Evolutionary conservation across 2,113 vertebrate species (phyloP).

Genomic region (Microtus pennsylvanicus): DNA sequence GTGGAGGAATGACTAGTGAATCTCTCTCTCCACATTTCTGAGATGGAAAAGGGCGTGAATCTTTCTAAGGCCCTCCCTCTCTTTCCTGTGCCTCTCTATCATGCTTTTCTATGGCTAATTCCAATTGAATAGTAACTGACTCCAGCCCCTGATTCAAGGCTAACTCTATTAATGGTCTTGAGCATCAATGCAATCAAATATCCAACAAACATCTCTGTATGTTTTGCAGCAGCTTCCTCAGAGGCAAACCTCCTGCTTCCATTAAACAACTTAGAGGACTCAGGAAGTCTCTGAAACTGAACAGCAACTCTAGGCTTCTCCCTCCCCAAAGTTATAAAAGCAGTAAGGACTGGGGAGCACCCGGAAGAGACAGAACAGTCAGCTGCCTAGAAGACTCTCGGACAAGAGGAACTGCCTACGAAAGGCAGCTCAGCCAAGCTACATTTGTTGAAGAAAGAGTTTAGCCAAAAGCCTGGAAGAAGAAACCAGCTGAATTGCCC

Average conservation of each 20-base stretch:
- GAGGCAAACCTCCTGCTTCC: neutral
- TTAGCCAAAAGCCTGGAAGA: neutral
- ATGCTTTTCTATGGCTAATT: neutral
- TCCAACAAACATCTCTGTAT: neutral
- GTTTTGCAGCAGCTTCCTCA: neutral
- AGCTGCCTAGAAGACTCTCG: neutral
- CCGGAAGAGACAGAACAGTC: neutral
- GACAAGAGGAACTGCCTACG: neutral
- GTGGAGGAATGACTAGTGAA: neutral
- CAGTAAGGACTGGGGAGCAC: neutral
- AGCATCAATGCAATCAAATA: no score
- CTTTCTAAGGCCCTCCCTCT: neutral
- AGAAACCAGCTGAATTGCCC: neutral
- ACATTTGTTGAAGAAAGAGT: no score
- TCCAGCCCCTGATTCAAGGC: neutral
- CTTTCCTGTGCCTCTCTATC: neutral
- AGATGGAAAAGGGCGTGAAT: neutral
- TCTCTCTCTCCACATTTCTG: neutral
- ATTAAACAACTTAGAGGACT: neutral
- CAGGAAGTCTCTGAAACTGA: neutral
- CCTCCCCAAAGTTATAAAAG: neutral
- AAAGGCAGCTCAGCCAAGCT: neutral
- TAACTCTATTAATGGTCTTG: no score
- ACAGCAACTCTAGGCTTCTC: neutral
- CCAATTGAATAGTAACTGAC: neutral